Base-by-base conservation (phyloP, 2,888 invertebrate species). In the Physocephala rufipes region DNA sequence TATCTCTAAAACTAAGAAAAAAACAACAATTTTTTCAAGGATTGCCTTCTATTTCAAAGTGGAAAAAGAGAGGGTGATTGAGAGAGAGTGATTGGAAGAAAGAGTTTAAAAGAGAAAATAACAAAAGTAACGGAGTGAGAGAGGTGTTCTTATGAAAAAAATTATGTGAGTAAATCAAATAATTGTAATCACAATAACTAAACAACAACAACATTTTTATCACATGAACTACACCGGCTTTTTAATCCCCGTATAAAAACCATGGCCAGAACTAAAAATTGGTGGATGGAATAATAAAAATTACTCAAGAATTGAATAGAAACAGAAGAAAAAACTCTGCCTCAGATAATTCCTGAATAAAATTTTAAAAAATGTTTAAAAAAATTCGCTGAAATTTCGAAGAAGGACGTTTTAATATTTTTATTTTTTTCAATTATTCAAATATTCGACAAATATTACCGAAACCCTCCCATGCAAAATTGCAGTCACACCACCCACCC, bases 211-310 rank as follows among this genome's bases (percentile, higher is more conserved):
- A 55, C 19, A 24, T 0, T 16, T 13, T 30, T 36, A 30, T 13
- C 24, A 65, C n/a, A 43, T 19, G 55, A 66, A 66, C 19, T 43
- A 24, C 15, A 19, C 66, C 66, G 66, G 66, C 66, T 2, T 53
- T 66, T 63, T 63, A 28, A 16, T 7, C 21, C 21, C 45, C 13
- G 45, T 19, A 30, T 49, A 49, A 2, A 49, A 24, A 58, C 12
- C 26, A 47, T 47, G 26, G 15, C n/a, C 45, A 16, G 45, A 24
- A 63, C n/a, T 19, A 47, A 16, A 59, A n/a, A n/a, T n/a, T n/a
- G n/a, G n/a, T n/a, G n/a, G 47, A 47, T 45, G 63, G 43, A 62
- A 43, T 19, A 30, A 49, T 49, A 3, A 59, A 59, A 59, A n/a
- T n/a, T 9, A 30, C n/a, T 3, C 26, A 59, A 26, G 24, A 12